Percentiles rank a stretch among this genome's conserved stretches.
Evolutionary conservation across 2,797 vertebrate genomes (phyloP).

Genomic region (Chelon labrosus): DNA sequence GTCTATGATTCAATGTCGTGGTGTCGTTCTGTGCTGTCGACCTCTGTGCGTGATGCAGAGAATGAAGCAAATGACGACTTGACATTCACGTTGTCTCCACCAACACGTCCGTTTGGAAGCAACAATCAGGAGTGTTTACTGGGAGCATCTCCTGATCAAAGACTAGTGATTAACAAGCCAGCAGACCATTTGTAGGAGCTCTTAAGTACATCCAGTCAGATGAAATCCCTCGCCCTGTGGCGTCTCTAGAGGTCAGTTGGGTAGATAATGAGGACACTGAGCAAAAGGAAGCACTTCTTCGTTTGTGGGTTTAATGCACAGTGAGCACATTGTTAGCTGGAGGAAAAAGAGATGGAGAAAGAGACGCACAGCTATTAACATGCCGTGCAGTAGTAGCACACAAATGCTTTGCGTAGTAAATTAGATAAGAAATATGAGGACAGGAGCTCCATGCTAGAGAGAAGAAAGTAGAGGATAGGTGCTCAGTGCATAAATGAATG

Average conservation of each 20-base stretch:
- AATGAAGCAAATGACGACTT: neutral
- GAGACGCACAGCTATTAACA: too few species aligned
- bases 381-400: too few species aligned
- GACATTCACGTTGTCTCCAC: neutral
- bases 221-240: neutral
- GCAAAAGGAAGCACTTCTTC: neutral
- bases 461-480: too few species aligned
- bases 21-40: neutral
- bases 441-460: too few species aligned
- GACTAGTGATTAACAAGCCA: neutral
- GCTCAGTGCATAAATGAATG: too few species aligned
- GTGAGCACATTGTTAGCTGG: neutral
- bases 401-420: too few species aligned
- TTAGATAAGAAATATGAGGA: too few species aligned
- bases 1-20: neutral
- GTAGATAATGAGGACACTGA: neutral
- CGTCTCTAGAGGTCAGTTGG: neutral
- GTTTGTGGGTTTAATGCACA: neutral
- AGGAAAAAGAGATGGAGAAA: too few species aligned
- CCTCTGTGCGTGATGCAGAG: neutral
- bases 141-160: neutral
- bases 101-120: neutral
- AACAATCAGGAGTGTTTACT: conserved; percentile 5
- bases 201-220: neutral
- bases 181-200: neutral